Conservation (phyloP, 2,113 vertebrate genomes). For the Clarias batrachus region DNA sequence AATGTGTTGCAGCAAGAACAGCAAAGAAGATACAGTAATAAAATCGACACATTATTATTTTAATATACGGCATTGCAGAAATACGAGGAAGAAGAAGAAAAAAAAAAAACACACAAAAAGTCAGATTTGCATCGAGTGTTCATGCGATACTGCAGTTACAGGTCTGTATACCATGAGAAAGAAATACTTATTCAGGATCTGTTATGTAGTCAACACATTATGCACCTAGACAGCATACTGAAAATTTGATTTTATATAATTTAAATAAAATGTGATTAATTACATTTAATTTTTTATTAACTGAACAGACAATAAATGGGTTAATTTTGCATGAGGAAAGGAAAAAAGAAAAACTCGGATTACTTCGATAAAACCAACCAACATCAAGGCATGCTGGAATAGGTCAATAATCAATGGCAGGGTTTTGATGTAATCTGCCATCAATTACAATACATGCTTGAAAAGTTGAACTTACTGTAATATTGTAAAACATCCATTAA, state of each 20-base stretch:
- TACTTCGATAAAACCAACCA: no score
- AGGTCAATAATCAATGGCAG: not conserved
- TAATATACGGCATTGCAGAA: not conserved
- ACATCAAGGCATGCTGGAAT: not conserved
- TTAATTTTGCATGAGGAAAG: no score
- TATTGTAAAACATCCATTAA: not conserved
- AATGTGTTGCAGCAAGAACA: not conserved
- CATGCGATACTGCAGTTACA: slow-evolving; percentile 1
- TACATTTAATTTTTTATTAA: no score
- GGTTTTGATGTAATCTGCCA: not conserved
- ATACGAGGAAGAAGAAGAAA: rapidly evolving
- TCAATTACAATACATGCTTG: not conserved
- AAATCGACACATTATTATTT: not conserved
- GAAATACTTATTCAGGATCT: not conserved
- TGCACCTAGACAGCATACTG: no score
- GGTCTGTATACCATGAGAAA: not conserved
- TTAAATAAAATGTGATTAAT: no score
- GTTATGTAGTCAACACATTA: not conserved
- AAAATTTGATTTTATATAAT: not conserved
- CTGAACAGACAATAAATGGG: no score
- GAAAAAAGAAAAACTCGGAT: no score
- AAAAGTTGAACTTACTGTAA: not conserved
- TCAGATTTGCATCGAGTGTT: not conserved
- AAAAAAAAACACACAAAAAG: not conserved
- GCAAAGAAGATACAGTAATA: not conserved